phyloP scores from a whole-genome alignment of 1,140 invertebrate genomes.

The Drosophila sechellia region DNA sequence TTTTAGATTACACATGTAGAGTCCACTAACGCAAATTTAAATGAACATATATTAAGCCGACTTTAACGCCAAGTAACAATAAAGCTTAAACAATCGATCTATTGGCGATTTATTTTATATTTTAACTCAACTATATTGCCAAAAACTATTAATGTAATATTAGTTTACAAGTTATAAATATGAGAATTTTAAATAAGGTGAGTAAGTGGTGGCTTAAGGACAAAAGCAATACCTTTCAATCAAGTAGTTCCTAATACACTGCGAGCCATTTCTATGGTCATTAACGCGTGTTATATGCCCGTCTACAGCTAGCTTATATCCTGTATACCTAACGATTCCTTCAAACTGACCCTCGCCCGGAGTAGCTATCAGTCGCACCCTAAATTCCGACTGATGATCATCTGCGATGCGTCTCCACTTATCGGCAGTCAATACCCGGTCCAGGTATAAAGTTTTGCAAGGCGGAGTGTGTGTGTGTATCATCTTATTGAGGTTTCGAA shows the following conservation, averaged over 20 bases:
- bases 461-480: conserved; percentile 8
- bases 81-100: no score
- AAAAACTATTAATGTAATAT: no score
- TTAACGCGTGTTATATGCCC: conserved; percentile 17
- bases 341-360: conserved; percentile 31
- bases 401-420: conserved; percentile 10
- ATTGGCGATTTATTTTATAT: no score
- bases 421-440: conserved; percentile 3
- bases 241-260: conserved; percentile 27
- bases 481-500: conserved; percentile 14
- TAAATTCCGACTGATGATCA: conserved; percentile 7
- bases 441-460: conserved; percentile 8
- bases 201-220: background rate
- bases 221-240: conserved; percentile 35
- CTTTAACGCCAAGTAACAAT: no score
- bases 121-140: no score
- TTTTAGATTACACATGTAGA: no score
- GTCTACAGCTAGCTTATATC: background rate
- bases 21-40: no score
- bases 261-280: background rate
- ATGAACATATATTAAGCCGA: no score
- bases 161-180: no score
- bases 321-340: conserved; percentile 14
- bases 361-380: conserved; percentile 5
- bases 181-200: no score